A percentile compares a stretch with the other conserved stretches of the same genome.
Evolutionary conservation across 2,888 invertebrate species (phyloP).

Genomic region (Pachymerium ferrugineum): DNA sequence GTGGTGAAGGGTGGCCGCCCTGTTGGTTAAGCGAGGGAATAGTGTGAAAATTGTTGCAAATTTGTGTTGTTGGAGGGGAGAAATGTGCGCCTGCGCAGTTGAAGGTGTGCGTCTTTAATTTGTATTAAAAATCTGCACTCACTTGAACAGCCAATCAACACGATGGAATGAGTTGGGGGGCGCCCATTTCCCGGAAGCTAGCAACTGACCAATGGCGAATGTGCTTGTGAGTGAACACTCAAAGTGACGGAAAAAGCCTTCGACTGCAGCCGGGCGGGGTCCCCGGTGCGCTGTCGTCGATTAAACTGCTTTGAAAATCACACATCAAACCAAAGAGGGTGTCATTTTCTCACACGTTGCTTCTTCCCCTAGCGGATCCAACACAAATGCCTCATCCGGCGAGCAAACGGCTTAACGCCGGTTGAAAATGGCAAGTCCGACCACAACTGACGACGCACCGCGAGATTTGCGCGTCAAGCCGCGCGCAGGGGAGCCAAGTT

Average conservation of each 20-base stretch:
- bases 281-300: slow-evolving; percentile 11
- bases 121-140: slow-evolving; percentile 27
- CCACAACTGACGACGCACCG: slow-evolving; percentile 19
- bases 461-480: slow-evolving; percentile 25
- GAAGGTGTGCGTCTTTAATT: background rate
- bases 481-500: slow-evolving; percentile 3
- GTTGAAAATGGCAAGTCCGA: slow-evolving; percentile 12
- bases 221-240: background rate
- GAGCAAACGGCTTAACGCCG: slow-evolving; percentile 16
- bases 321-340: background rate
- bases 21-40: slow-evolving; percentile 23
- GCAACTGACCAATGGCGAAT: slow-evolving; percentile 19
- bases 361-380: slow-evolving; percentile 5
- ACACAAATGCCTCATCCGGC: background rate
- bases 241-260: slow-evolving; percentile 24
- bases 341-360: slow-evolving; percentile 8
- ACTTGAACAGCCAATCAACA: slow-evolving; percentile 19
- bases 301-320: slow-evolving; percentile 17
- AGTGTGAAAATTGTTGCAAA: slow-evolving; percentile 24
- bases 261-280: slow-evolving; percentile 25
- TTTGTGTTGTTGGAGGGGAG: background rate
- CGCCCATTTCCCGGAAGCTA: slow-evolving; percentile 23
- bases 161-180: slow-evolving; percentile 15
- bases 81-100: background rate
- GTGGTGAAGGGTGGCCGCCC: background rate